Evolutionary conservation across 2,888 invertebrate species (phyloP), one percentile per base, ranked within the genome.

Genomic region (Clanis bilineata): DNA sequence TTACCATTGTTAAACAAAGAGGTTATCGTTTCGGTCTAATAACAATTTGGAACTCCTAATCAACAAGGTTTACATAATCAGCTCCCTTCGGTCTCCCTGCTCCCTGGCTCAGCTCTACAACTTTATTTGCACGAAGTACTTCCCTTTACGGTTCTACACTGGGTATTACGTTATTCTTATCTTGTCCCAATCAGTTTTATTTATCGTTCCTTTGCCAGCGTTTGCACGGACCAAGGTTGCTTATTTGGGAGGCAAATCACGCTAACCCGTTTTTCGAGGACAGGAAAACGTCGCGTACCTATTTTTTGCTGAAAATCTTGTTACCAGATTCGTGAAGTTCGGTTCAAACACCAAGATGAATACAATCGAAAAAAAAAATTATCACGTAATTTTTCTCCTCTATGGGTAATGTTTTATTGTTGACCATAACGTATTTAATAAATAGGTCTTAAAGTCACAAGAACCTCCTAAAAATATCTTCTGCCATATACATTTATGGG

Each of bases 41-140:
- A 15, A 41, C 5, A 18, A 18, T 18, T 18, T 51, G 51, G 18
- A 45, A 55, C 55, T 64, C 56, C 60, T 56, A 63, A 55, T 63
- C 64, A 61, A 65, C 64, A 67, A 65, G 63, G 65, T 69, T 70
- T 68, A 67, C 70, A 68, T 69, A 72, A 72, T 66, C 68, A 68
- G 61, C 65, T 62, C n/a, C n/a, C n/a, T n/a, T n/a, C n/a, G n/a
- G n/a, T n/a, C n/a, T n/a, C n/a, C n/a, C n/a, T n/a, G n/a, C n/a
- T n/a, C 36, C 44, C 2, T 58, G 56, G 58, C 66, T 67, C 63
- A 60, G 64, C 28, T 51, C 15, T 64, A 66, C 60, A 64, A 69
- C 66, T 72, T 72, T 71, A 75, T 70, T 72, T 72, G 66, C 59
- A 68, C 67, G 67, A 67, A 75, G 70, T n/a, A 68, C 67, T 66